These are phyloP conservation scores for Aleadryas rufinucha DNA, from an alignment of 2,113 vertebrate species.

Conservation along the genomic window DNA sequence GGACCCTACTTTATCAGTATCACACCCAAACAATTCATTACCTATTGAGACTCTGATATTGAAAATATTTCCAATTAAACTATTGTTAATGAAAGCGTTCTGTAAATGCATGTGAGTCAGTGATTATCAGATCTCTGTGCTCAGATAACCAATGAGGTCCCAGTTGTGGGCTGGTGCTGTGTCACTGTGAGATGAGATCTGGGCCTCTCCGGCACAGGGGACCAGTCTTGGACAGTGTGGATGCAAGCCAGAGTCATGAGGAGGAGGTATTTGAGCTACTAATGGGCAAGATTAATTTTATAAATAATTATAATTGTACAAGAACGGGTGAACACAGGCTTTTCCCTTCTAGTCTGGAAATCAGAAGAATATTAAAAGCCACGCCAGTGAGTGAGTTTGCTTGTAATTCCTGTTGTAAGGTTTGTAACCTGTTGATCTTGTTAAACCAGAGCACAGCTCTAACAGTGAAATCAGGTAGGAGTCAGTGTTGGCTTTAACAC, in stretches of 20 bases:
- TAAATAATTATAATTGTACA: background rate
- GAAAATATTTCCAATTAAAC: background rate
- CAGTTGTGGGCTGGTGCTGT: background rate
- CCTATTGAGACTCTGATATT: background rate
- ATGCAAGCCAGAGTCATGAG: background rate
- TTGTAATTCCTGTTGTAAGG: background rate
- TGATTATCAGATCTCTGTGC: background rate
- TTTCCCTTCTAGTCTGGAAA: background rate
- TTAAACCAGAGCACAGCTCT: background rate
- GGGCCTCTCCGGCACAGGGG: background rate
- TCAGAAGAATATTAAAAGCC: background rate
- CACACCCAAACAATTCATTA: background rate
- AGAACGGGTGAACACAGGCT: background rate
- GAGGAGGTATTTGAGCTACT: background rate
- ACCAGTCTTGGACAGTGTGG: background rate
- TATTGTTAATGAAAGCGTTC: background rate
- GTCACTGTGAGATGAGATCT: background rate
- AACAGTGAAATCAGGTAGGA: background rate
- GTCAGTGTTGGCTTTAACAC: background rate
- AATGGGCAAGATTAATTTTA: background rate
- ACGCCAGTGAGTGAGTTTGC: background rate
- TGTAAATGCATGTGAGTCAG: background rate
- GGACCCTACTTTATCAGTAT: background rate
- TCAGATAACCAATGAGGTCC: background rate
- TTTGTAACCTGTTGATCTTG: background rate